Evolutionary conservation across 2,113 vertebrate species (phyloP).

Genomic region (Odobenus rosmarus): DNA sequence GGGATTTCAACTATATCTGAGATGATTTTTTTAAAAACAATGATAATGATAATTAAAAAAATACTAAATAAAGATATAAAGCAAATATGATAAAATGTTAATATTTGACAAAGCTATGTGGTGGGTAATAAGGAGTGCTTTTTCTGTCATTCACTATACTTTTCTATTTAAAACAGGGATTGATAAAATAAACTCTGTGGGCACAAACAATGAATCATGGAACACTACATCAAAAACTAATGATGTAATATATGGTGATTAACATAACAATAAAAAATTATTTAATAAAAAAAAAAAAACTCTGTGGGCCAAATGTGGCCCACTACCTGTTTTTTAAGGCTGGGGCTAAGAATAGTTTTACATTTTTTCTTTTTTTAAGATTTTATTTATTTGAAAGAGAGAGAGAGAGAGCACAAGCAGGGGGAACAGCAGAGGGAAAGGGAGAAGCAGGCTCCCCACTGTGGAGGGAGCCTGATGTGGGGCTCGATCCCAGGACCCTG

Average conservation of each 20-base stretch:
- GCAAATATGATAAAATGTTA: conserved; percentile 17
- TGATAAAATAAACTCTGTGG: background rate
- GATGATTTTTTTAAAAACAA: background rate
- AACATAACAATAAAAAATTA: no score
- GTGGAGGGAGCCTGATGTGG: no score
- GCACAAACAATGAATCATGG: no score
- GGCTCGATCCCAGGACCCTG: no score
- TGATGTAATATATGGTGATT: no score
- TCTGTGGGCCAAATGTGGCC: background rate
- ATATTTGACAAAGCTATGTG: background rate
- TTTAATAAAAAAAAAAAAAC: no score
- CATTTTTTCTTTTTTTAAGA: background rate
- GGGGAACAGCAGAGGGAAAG: no score
- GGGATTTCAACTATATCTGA: conserved; percentile 31
- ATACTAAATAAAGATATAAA: conserved; percentile 40
- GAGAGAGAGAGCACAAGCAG: no score
- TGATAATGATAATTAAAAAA: conserved; percentile 1
- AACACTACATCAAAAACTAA: no score
- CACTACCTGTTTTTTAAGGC: background rate
- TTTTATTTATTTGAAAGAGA: no score
- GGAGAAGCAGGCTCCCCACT: no score
- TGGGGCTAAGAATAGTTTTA: conserved; percentile 25
- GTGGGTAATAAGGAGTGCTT: background rate
- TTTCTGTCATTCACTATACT: background rate
- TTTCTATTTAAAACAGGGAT: conserved; percentile 5